These are phyloP conservation scores for Nerophis ophidion DNA, from an alignment of 2,113 vertebrate species.

Conservation along the genomic window DNA sequence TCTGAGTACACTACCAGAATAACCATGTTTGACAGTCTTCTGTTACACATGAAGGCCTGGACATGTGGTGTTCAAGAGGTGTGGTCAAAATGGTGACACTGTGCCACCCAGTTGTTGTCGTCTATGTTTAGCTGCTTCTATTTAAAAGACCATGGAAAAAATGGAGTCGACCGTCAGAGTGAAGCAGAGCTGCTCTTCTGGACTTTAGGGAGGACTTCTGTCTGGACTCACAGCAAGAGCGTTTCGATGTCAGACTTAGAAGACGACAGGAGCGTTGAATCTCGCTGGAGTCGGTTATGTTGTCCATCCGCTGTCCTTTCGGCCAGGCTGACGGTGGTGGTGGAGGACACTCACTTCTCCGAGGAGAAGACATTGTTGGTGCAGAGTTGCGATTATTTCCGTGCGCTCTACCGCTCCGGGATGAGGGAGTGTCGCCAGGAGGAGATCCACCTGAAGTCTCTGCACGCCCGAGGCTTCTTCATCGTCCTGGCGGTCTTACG, in stretches of 20 bases:
- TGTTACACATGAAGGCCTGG: no score
- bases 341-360: constrained; percentile 73
- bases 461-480: constrained; percentile 73
- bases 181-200: not conserved
- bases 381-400: constrained; percentile 83
- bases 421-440: constrained; percentile 82
- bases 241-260: constrained; percentile 31
- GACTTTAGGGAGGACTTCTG: constrained; percentile 5
- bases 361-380: constrained; percentile 75
- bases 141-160: constrained; percentile 41
- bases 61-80: not conserved
- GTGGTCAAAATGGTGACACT: not conserved
- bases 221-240: not conserved
- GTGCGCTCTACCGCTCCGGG: constrained; percentile 84
- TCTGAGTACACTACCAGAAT: no score
- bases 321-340: constrained; percentile 62
- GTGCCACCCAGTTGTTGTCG: constrained; percentile 31
- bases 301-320: not conserved
- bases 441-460: constrained; percentile 72
- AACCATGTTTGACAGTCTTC: no score
- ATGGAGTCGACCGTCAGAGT: constrained; percentile 8
- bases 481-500: constrained; percentile 72
- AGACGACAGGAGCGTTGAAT: not conserved
- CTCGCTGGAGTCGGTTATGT: constrained; percentile 2
- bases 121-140: constrained; percentile 53